These are phyloP conservation scores for Drosophila trichaetosa DNA, from an alignment of 2,888 invertebrate genomes.

Conservation along the genomic window DNA sequence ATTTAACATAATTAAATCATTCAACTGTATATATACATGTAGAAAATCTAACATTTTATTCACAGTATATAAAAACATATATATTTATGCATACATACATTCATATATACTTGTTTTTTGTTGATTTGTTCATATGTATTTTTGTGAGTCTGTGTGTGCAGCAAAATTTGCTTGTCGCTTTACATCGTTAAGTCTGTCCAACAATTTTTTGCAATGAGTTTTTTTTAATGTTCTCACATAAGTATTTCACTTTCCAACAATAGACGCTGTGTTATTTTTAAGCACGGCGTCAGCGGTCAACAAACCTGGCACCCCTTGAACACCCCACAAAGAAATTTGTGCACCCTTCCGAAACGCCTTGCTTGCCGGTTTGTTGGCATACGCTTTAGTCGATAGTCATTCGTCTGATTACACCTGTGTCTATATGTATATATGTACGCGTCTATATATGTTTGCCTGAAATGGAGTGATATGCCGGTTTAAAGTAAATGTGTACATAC, in stretches of 20 bases:
- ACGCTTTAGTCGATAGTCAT: constrained; percentile 15
- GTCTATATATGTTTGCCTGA: background rate
- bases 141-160: background rate
- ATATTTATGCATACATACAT: background rate
- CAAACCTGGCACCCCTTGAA: constrained; percentile 12
- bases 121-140: background rate
- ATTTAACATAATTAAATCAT: background rate
- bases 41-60: background rate
- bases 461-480: constrained; percentile 6
- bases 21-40: constrained; percentile 8
- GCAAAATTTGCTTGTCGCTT: constrained; percentile 8
- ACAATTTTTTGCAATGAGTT: constrained; percentile 1
- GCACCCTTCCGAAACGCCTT: background rate
- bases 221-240: constrained; percentile 10
- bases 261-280: constrained; percentile 33
- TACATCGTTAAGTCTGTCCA: constrained; percentile 32
- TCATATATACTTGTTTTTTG: background rate
- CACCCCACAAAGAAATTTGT: constrained; percentile 1
- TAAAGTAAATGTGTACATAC: constrained; percentile 1
- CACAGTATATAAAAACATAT: background rate
- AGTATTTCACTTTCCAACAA: constrained; percentile 12
- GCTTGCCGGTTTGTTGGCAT: constrained; percentile 29
- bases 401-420: constrained; percentile 11
- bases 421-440: background rate
- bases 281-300: constrained; percentile 13